Evolutionary conservation across 2,113 vertebrate species (phyloP), one percentile per base, ranked within the genome.

Genomic region (Hymenochirus boettgeri): DNA sequence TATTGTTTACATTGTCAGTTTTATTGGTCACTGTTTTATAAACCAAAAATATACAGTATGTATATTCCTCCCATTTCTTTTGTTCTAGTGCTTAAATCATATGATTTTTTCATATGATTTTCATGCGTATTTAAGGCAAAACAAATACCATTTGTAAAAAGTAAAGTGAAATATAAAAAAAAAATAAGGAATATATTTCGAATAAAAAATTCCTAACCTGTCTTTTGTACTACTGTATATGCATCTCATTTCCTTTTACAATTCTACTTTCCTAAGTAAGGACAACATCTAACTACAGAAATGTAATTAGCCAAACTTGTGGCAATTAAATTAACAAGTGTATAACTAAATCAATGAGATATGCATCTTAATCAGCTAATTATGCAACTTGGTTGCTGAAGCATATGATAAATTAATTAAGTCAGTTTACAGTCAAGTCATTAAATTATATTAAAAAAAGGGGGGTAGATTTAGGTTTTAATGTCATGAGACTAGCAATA

Each of bases 391-490:
- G 56, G 65, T 69, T 69, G 48, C 65, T 69, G 65, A 69, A 53
- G 65, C 65, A 69, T 69, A 60, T 69, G 65, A 69, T 69, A 60
- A 69, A 69, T 69, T 69, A 69, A 69, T 69, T 69, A 69, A 69
- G 65, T 69, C 65, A 69, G 65, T 69, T 69, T 60, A 69, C 47
- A 69, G 56, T 69, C 57, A 56, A 66, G 65, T 69, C 65, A 69
- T 69, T 69, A 69, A 60, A 60, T 69, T 69, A 59, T 60, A 52
- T 31, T 50, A 60, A 67, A 66, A 67, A 67, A 69, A 69, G 21
- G 22, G 51, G 65, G 56, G 60, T 60, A 69, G 65, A 60, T 69
- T 69, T 60, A 29, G 57, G 35, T 39, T 60, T 69, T 69, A 69
- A 69, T 69, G 57, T 33, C 57, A 69, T 53, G 65, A 59, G 65